Percentiles rank a stretch among this genome's conserved stretches.
Conservation (phyloP, 2,888 invertebrate genomes). For the Diarsia rubi region DNA sequence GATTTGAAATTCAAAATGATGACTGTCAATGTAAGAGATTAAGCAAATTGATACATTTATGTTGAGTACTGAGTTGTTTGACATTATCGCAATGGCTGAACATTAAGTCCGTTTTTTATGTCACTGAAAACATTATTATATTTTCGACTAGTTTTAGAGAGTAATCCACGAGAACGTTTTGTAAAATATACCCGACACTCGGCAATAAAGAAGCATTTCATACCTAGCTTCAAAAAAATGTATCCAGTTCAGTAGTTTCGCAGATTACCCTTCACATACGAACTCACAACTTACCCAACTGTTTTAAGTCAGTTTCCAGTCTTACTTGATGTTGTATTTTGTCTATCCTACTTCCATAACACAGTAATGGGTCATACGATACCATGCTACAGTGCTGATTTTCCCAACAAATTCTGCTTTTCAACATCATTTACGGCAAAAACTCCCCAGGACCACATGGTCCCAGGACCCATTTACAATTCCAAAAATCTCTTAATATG, state of each 20-base stretch:
- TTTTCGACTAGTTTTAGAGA: background rate
- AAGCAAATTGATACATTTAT: constrained; percentile 54
- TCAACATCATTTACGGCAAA: background rate
- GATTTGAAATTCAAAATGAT: constrained; percentile 66
- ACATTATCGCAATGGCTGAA: background rate
- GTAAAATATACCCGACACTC: no score
- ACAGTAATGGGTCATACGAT: background rate
- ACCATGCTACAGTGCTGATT: background rate
- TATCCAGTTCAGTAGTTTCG: no score
- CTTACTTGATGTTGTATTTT: background rate
- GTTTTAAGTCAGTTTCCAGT: background rate
- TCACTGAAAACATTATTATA: background rate
- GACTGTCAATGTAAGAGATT: constrained; percentile 33
- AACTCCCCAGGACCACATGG: background rate
- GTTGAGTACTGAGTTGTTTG: constrained; percentile 20
- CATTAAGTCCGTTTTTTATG: background rate
- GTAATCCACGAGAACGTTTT: no score
- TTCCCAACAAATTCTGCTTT: background rate
- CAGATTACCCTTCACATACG: no score
- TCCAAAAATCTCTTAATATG: background rate
- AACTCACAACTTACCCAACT: background rate
- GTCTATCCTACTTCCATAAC: background rate
- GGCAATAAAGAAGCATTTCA: no score
- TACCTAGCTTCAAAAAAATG: no score
- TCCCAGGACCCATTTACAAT: background rate